These are phyloP conservation scores for Atractosteus spatula DNA, from an alignment of 2,113 vertebrate genomes.

Conservation along the genomic window DNA sequence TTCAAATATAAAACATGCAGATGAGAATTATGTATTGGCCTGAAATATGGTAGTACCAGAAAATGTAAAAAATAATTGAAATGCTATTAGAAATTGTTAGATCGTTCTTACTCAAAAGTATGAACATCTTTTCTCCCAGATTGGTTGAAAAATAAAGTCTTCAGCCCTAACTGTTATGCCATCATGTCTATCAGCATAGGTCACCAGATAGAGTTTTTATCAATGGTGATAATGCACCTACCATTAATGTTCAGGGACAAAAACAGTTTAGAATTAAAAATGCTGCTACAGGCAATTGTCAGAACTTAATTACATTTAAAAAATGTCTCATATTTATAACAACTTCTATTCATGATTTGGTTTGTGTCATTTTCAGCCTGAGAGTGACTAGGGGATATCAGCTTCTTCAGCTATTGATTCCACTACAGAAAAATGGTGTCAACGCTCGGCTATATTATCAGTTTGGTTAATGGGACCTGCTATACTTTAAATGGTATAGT, in stretches of 20 bases:
- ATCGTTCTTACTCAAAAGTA: no score
- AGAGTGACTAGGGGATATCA: constrained; percentile 55
- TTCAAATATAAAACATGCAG: no score
- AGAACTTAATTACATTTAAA: constrained; percentile 67
- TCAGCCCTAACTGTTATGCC: constrained; percentile 49
- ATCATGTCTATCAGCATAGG: constrained; percentile 46
- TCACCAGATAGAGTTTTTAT: constrained; percentile 61
- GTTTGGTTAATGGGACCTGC: constrained; percentile 35
- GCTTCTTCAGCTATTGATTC: constrained; percentile 67
- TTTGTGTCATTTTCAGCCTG: constrained; percentile 69
- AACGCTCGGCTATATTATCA: constrained; percentile 42
- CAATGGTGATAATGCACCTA: constrained; percentile 60
- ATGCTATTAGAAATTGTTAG: no score
- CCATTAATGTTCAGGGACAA: constrained; percentile 47
- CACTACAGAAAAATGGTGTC: constrained; percentile 43
- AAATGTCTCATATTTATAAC: constrained; percentile 64
- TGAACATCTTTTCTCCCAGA: no score
- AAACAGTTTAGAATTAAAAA: constrained; percentile 65
- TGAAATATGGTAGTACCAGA: no score
- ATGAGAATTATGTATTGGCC: no score
- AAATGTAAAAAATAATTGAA: no score
- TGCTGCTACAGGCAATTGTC: constrained; percentile 65
- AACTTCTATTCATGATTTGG: constrained; percentile 61
- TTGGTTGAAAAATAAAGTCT: no score
- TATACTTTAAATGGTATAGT: constrained; percentile 34